Conservation (phyloP, 2,113 vertebrate genomes). For the Ramphastos sulfuratus region DNA sequence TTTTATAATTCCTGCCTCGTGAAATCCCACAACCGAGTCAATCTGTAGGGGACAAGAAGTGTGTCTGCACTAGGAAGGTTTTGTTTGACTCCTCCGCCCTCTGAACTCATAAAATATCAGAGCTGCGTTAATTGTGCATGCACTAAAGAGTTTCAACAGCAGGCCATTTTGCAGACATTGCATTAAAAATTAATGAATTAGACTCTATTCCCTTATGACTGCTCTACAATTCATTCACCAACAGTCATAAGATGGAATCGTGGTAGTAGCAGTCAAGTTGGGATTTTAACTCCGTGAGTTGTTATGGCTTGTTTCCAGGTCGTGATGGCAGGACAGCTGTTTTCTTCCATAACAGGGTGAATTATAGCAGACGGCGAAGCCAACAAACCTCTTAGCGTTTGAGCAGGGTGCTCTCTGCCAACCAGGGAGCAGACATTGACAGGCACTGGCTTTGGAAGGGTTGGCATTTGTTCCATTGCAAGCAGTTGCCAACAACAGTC, state of each 20-base stretch:
- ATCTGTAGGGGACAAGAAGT: background rate
- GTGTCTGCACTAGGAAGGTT: background rate
- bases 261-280: conserved; percentile 61
- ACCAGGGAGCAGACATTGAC: conserved; percentile 66
- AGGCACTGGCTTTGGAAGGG: conserved; percentile 61
- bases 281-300: conserved; percentile 76
- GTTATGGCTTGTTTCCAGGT: conserved; percentile 75
- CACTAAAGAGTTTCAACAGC: conserved; percentile 19
- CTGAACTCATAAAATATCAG: background rate
- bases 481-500: conserved; percentile 30
- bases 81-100: conserved; percentile 9
- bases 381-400: conserved; percentile 79
- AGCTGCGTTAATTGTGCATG: background rate
- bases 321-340: conserved; percentile 78
- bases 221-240: conserved; percentile 50
- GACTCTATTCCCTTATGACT: conserved; percentile 31
- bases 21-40: no score
- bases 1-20: no score
- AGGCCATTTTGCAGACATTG: conserved; percentile 10
- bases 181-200: conserved; percentile 51
- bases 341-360: conserved; percentile 76
- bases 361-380: conserved; percentile 75
- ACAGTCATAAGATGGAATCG: conserved; percentile 51
- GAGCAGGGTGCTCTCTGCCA: conserved; percentile 75
- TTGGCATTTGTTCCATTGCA: conserved; percentile 59